Evolutionary conservation across 2,888 invertebrate species (phyloP), one percentile per base, ranked within the genome.

Genomic region (Dryobotodes eremita): DNA sequence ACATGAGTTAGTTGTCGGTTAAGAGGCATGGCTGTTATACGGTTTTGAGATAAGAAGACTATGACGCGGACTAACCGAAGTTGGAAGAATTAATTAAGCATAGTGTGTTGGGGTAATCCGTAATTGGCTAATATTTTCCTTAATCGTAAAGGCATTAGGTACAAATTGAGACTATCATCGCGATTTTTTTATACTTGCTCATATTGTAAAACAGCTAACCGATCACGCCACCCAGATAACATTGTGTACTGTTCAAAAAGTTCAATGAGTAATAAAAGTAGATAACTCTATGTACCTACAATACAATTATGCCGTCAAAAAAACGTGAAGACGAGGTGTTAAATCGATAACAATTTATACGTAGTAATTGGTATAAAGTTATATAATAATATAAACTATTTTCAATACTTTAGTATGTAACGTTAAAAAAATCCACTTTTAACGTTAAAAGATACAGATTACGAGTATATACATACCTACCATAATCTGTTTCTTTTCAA

Each of bases 181-280:
- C 6, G 11, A 17, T 55, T 74, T 66, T 42, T n/a, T 71, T 36
- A 8, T 11, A 50, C 53, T 65, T 11, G 42, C 53, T 65, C 42
- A 46, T 71, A 50, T 69, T 68, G 55, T 42, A 50, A 64, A 71
- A 71, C 59, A 36, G 23, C 23, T 23, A 42, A 31, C 64, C 23
- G 71, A 87, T 87, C 80, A 84, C 85, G 77, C 87, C 75, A 87
- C 62, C 13, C 50, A 46, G 85, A 87, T 86, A 87, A 85, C 74
- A 68, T 42, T 46, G 48, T 62, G 59, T 7, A 31, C n/a, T 71
- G 73, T 61, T 71, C 36, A 55, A 69, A 46, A 75, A 64, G 72
- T 77, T 72, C 62, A 77, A 62, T 75, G 50, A 71, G 59, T 72
- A 66, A 77, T 75, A 55, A 72, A 84, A 68, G 53, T 71, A 66